Conservation (phyloP, 1,140 invertebrate species). For the Homarus americanus region DNA sequence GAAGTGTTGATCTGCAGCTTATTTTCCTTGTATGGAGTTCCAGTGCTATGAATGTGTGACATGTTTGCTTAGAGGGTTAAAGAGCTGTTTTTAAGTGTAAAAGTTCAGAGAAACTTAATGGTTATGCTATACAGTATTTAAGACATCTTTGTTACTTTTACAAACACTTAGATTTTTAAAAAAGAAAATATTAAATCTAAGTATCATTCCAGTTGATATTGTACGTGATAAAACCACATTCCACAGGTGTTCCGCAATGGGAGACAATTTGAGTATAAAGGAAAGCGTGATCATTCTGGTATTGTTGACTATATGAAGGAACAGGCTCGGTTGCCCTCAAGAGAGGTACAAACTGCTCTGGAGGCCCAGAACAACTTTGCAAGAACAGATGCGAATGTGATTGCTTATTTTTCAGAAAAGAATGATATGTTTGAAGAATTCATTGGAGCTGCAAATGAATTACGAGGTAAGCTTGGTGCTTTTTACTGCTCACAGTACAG, state of each 20-base stretch:
- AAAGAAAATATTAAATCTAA: no score
- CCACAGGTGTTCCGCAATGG: conserved; percentile 79
- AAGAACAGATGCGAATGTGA: conserved; percentile 80
- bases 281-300: conserved; percentile 79
- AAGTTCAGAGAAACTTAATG: no score
- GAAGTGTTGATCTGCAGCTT: no score
- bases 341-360: conserved; percentile 77
- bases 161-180: no score
- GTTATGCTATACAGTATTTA: no score
- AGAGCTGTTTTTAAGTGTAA: no score
- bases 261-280: conserved; percentile 80
- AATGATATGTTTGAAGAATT: conserved; percentile 79
- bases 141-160: no score
- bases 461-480: conserved; percentile 77
- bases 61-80: no score
- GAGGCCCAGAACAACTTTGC: conserved; percentile 78
- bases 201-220: no score
- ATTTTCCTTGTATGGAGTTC: no score
- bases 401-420: conserved; percentile 81
- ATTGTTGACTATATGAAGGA: conserved; percentile 81
- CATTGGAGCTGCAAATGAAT: conserved; percentile 80
- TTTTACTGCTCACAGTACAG: no score
- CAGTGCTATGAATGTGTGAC: no score
- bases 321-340: conserved; percentile 80
- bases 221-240: background rate